Evolutionary conservation across 2,113 vertebrate genomes (phyloP).

Genomic region (Hiodon tergisus): DNA sequence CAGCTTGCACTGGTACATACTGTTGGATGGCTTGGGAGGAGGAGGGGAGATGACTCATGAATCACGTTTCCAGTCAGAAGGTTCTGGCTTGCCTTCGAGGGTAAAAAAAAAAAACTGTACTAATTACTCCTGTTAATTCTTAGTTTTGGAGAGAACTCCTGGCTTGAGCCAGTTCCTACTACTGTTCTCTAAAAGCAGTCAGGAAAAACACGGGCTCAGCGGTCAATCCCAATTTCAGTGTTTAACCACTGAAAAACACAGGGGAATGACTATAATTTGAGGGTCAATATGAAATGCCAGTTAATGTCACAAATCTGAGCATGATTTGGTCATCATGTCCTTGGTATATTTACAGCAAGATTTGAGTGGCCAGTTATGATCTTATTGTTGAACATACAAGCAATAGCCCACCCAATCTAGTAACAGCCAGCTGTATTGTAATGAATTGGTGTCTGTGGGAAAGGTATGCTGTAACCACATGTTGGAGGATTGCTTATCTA

Average conservation of each 20-base stretch:
- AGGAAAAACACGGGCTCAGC: not conserved
- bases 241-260: constrained; percentile 1
- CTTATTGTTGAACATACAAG: constrained; percentile 47
- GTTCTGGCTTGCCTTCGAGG: too few species aligned
- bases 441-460: constrained; percentile 38
- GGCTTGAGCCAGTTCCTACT: constrained; percentile 32
- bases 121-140: constrained; percentile 49
- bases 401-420: constrained; percentile 41
- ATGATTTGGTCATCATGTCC: constrained; percentile 46
- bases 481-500: constrained; percentile 28
- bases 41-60: not conserved
- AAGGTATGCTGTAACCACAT: constrained; percentile 47
- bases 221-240: not conserved
- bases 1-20: not conserved
- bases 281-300: too few species aligned
- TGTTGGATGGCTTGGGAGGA: not conserved
- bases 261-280: not conserved
- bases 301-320: not conserved
- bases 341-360: constrained; percentile 35
- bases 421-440: constrained; percentile 36
- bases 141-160: constrained; percentile 47
- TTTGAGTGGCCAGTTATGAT: constrained; percentile 15
- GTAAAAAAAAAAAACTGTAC: not conserved
- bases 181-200: not conserved
- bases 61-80: not conserved